Conservation (phyloP, 1,140 invertebrate genomes). For the Pygmarrhopalites habei region DNA sequence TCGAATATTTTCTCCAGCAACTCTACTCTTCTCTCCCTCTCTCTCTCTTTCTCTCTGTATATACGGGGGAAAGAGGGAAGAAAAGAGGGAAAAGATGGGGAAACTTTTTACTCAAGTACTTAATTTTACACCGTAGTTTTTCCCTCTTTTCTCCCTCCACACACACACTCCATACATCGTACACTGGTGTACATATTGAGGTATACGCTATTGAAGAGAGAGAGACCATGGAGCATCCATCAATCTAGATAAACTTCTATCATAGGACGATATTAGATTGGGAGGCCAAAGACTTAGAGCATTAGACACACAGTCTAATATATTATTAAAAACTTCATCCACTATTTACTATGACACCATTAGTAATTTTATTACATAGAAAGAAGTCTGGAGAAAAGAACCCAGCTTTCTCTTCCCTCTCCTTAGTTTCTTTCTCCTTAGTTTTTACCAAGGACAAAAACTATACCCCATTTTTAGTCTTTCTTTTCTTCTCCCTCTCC, state of each 20-base stretch:
- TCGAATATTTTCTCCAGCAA: neutral
- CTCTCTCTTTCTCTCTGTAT: neutral
- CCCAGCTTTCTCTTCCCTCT: too few species aligned
- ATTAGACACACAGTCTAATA: neutral
- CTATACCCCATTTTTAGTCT: too few species aligned
- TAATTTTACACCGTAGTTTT: neutral
- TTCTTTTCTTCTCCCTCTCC: too few species aligned
- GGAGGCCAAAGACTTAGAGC: neutral
- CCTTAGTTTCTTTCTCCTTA: too few species aligned
- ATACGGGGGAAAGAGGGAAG: constrained; percentile 11
- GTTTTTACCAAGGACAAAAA: too few species aligned
- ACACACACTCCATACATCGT: neutral
- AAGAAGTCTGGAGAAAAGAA: too few species aligned
- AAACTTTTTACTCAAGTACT: constrained; percentile 21
- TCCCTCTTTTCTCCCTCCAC: neutral
- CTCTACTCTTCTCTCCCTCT: neutral
- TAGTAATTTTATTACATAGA: too few species aligned
- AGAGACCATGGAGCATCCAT: neutral
- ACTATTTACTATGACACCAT: too few species aligned
- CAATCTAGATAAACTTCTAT: neutral
- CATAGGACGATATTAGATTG: neutral
- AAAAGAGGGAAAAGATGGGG: constrained; percentile 17
- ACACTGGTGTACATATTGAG: too few species aligned
- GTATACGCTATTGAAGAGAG: neutral
- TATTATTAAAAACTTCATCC: neutral